Conservation (phyloP, 1,140 invertebrate genomes). For the Microplitis demolitor region DNA sequence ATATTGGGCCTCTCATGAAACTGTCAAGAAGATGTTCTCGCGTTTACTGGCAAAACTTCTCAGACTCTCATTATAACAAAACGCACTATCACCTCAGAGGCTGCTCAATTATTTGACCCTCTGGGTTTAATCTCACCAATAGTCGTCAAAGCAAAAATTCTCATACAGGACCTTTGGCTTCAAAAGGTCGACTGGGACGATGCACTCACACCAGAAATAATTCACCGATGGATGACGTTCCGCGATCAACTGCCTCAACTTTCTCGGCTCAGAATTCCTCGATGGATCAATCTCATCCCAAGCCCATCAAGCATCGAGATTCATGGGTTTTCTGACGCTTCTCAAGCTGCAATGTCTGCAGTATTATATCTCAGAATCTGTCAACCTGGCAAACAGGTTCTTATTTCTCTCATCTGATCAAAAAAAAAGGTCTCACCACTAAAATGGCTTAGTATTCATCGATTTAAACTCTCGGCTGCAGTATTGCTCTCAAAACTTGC, state of each 20-base stretch:
- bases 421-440: conserved; percentile 45
- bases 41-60: no score
- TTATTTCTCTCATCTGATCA: conserved; percentile 32
- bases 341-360: not conserved
- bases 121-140: no score
- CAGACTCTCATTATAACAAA: no score
- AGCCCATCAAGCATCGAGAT: no score
- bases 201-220: conserved; percentile 1
- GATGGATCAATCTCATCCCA: not conserved
- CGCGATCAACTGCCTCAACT: conserved; percentile 19
- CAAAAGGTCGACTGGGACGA: conserved; percentile 30
- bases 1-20: not conserved
- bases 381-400: conserved; percentile 33
- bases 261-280: conserved; percentile 27
- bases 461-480: not conserved
- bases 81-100: no score
- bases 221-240: conserved; percentile 1
- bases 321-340: no score
- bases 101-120: no score
- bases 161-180: no score
- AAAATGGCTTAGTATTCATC: conserved; percentile 21
- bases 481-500: no score
- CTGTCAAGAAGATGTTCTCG: no score
- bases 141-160: no score
- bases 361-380: conserved; percentile 38